Evolutionary conservation across 1,140 invertebrate genomes (phyloP).

Genomic region (Vollenhovia emeryi): DNA sequence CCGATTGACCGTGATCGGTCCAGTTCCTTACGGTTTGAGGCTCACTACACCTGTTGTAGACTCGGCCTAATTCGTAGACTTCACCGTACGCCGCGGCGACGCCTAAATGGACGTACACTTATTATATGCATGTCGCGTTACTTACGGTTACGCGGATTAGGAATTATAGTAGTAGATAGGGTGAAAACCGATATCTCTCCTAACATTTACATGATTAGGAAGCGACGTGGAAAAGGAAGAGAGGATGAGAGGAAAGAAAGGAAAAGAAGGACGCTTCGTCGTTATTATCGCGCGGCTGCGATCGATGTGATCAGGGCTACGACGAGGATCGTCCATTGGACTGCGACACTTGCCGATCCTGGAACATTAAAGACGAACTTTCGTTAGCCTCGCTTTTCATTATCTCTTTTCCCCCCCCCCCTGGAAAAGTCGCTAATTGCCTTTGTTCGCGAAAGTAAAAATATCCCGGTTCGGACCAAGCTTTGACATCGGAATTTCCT

Average conservation of each 20-base stretch:
- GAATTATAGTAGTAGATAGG: constrained; percentile 67
- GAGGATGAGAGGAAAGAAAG: constrained; percentile 1
- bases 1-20: too few species aligned
- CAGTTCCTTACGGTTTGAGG: too few species aligned
- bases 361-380: constrained; percentile 31
- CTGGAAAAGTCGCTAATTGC: not conserved
- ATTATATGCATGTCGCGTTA: constrained; percentile 64
- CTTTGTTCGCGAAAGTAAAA: not conserved
- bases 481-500: not conserved
- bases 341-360: constrained; percentile 39
- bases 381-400: not conserved
- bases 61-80: too few species aligned
- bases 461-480: not conserved
- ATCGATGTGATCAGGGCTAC: constrained; percentile 50
- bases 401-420: not conserved
- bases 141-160: constrained; percentile 66
- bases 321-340: constrained; percentile 56
- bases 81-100: constrained; percentile 36
- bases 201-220: constrained; percentile 63
- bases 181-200: constrained; percentile 65
- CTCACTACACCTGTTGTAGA: too few species aligned
- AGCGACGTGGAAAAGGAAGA: constrained; percentile 62
- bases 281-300: constrained; percentile 70
- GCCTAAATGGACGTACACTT: constrained; percentile 50
- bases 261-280: not conserved